Percentiles rank a stretch among this genome's conserved stretches.
Evolutionary conservation across 2,888 invertebrate genomes (phyloP).

Genomic region (Eristalis pertinax): DNA sequence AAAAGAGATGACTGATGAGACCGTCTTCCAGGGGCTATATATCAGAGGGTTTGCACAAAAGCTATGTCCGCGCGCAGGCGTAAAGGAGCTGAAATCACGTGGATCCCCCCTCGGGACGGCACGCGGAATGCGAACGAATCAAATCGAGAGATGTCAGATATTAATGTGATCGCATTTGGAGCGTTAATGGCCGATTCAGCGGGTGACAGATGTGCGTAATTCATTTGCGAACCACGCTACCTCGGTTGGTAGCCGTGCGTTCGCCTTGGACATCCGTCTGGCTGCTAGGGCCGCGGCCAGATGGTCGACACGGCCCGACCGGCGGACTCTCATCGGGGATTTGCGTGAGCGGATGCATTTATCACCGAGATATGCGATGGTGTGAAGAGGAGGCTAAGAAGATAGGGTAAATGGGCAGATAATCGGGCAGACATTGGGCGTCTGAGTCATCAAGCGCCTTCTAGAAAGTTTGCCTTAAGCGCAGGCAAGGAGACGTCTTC

Average conservation of each 20-base stretch:
- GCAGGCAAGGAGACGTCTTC: no score
- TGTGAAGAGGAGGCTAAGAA: neutral
- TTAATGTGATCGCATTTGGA: conserved; percentile 81
- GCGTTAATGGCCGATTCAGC: conserved; percentile 82
- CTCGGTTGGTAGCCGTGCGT: no score
- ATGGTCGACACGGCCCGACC: conserved; percentile 30
- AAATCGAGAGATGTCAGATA: conserved; percentile 81
- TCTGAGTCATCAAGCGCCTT: no score
- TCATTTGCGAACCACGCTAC: conserved; percentile 75
- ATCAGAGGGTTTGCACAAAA: conserved; percentile 35
- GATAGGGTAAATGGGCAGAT: conserved; percentile 27
- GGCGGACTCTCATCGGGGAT: conserved; percentile 19
- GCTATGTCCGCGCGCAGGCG: conserved; percentile 52
- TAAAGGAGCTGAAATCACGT: conserved; percentile 30
- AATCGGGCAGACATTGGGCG: no score
- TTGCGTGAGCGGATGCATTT: conserved; percentile 71
- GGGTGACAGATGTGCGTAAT: conserved; percentile 81
- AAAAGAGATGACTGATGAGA: conserved; percentile 52
- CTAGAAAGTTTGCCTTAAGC: no score
- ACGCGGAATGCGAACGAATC: conserved; percentile 76
- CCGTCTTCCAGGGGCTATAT: conserved; percentile 40
- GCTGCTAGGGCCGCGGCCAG: conserved; percentile 20
- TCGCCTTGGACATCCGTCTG: neutral
- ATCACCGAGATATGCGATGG: conserved; percentile 35
- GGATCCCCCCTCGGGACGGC: neutral